Base-by-base conservation (phyloP, 1,140 invertebrate genomes). In the Trichomalopsis sarcophagae region DNA sequence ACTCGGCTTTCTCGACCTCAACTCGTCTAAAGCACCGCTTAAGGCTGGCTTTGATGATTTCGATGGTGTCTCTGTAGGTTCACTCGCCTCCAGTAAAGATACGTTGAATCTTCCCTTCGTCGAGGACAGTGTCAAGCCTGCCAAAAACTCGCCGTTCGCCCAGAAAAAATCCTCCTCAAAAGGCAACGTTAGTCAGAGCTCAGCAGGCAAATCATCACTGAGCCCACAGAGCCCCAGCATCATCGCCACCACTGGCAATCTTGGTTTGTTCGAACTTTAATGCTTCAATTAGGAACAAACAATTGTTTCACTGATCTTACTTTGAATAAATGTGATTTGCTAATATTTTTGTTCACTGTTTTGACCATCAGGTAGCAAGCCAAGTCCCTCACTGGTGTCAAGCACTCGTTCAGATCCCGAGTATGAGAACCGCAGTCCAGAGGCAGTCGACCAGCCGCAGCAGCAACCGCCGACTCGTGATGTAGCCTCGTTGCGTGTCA, bases 1-100 rank as follows among this genome's bases (percentile, higher is more conserved):
- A 68, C 77, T 88, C 6, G 90, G 87, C 21, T 91, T 91, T 36
- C 89, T 90, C 44, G 90, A 92, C 75, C 84, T 92, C 10, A 91
- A 92, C 79, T 92, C 90, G 2, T 91, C 91, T 9, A 92, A 92
- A 62, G 87, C 89, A 21, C 92, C 93, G 2, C 78, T 92, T 7
- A 92, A 91, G 78, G 92, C 92, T 13, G 91, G 90, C 17, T 93
- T 93, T 82, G 92, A 93, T 40, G 93, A 93, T 73, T 93, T 93
- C 74, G 93, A 93, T 44, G 92, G 91, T 27, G 90, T 91, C 1
- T 89, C 89, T 10, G 90, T 87, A 17, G 89, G 88, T n/a, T 93
- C 93, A 23, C 82, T 92, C 0, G 89, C 87, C 27, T 93, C 92
- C 0, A 92, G 91, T 71, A 92, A 92, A 69, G 92, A 92, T 82